Conservation (phyloP, 2,113 vertebrate genomes). For the Menidia beryllina region DNA sequence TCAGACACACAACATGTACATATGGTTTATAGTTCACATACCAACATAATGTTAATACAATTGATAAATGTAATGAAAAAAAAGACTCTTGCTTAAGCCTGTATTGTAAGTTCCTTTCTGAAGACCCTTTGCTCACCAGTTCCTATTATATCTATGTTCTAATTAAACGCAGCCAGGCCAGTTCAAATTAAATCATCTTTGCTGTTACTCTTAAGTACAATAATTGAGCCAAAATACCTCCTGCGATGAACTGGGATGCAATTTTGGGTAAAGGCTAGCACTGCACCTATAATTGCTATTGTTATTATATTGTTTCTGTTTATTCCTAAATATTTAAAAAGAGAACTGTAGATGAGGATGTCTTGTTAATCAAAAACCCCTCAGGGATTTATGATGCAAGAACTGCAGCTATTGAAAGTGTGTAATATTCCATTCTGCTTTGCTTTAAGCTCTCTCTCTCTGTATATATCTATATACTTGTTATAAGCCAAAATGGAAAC, state of each 20-base stretch:
- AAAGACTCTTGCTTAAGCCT: neutral
- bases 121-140: conserved; percentile 1
- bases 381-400: conserved; percentile 10
- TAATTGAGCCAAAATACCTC: neutral
- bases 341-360: conserved; percentile 6
- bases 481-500: neutral
- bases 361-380: neutral
- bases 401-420: conserved; percentile 11
- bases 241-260: conserved; percentile 1
- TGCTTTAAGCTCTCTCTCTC: too few relatives aligned
- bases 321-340: conserved; percentile 27
- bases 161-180: neutral
- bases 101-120: neutral
- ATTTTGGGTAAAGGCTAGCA: neutral
- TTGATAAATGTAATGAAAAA: neutral
- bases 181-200: conserved; percentile 1
- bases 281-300: neutral
- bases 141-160: neutral
- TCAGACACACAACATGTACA: neutral
- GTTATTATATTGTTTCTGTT: conserved; percentile 22
- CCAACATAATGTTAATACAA: neutral
- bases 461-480: too few relatives aligned
- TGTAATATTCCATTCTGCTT: neutral
- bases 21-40: neutral
- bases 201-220: conserved; percentile 12